Base-by-base conservation (phyloP, 1,140 invertebrate species). In the Thaumatotibia leucotreta region DNA sequence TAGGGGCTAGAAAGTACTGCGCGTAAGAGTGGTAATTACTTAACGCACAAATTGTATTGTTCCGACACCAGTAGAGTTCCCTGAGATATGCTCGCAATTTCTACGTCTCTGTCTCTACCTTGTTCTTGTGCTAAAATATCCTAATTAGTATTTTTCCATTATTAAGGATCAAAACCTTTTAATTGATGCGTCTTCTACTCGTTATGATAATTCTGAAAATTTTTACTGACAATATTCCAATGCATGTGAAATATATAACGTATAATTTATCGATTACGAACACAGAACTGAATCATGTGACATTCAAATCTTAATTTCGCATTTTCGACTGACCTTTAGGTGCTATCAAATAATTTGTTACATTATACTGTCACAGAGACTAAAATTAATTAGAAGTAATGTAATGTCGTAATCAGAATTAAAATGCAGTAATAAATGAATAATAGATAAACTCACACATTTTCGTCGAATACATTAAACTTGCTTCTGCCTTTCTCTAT, bases 1-100 rank as follows among this genome's bases (percentile, higher is more conserved):
- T 64, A 63, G 70, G 69, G 76, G 61, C 74, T 86, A 85, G 84
- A 85, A 85, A 87, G 83, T 83, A 82, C 72, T 31, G 79, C 73
- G 72, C 79, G 77, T 77, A 81, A 88, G 79, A 86, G 80, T 77
- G 71, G 63, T 75, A 77, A 82, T 86, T 79, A 76, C 52, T 17
- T 58, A 20, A 29, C 69, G 39, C 71, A 73, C 77, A 70, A 39
- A 49, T 39, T 67, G 73, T 83, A 81, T 80, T 81, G 79, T 82
- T 79, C 73, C 68, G 71, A 66, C 67, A 72, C 68, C 33, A 58
- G 24, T 63, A 63, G 14, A 63, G 61, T 63, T 22, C 10, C 20
- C 61, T 45, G 35, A 45, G 14, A 39, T 39, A 45, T 20, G 39
- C 17, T 45, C n/a, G 17, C 39, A 9, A n/a, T 63, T 39, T 39